A percentile compares a stretch with the other conserved stretches of the same genome.
Conservation (phyloP, 2,797 vertebrate genomes). For the Schizopygopsis pylzovi region DNA sequence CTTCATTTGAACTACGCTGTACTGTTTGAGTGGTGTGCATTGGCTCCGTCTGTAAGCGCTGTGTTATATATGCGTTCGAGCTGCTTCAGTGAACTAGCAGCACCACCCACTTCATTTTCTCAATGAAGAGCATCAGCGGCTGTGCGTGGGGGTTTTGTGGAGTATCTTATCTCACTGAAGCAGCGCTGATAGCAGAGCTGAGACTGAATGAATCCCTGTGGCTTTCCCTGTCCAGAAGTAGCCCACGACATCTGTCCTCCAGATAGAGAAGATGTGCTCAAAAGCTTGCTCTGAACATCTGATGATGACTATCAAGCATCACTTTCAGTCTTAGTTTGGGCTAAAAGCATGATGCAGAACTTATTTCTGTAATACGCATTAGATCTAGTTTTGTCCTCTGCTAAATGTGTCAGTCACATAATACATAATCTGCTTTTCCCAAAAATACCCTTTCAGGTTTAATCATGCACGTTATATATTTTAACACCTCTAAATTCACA, state of each 20-base stretch:
- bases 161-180: conserved; percentile 37
- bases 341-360: neutral
- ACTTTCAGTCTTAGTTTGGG: neutral
- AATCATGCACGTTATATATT: neutral
- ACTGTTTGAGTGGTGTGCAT: too few species aligned
- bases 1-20: neutral
- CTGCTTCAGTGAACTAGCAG: conserved; percentile 15
- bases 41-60: neutral
- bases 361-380: neutral
- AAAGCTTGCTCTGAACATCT: neutral
- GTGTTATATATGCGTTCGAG: conserved; percentile 14
- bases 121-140: conserved; percentile 48
- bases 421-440: neutral
- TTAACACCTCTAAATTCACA: conserved; percentile 10
- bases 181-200: neutral
- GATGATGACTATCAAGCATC: neutral
- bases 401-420: conserved; percentile 14
- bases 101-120: conserved; percentile 37
- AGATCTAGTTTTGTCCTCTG: neutral
- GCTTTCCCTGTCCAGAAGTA: neutral
- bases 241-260: conserved; percentile 12
- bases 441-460: neutral
- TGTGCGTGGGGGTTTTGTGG: conserved; percentile 39
- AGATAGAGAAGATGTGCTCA: neutral
- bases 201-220: neutral